Evolutionary conservation across 2,888 invertebrate species (phyloP).

Genomic region (Crossocerus cetratus): DNA sequence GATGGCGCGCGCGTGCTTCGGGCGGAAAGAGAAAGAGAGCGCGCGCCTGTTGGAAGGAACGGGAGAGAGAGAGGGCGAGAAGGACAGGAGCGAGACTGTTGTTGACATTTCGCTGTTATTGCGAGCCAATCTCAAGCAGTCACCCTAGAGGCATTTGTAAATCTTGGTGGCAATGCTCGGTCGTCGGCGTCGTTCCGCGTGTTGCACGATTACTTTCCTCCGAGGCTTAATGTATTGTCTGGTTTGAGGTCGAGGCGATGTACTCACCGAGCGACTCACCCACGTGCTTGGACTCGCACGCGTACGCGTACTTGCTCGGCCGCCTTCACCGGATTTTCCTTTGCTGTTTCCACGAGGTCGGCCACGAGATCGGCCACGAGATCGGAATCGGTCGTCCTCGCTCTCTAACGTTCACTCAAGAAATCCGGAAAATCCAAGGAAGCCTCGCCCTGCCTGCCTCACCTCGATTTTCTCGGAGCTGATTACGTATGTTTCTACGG

Average conservation of each 20-base stretch:
- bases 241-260: not conserved
- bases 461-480: too few species aligned
- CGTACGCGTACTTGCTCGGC: slow-evolving; percentile 16
- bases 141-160: slow-evolving; percentile 35
- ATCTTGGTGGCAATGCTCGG: slow-evolving; percentile 27
- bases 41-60: too few species aligned
- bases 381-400: too few species aligned
- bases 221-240: not conserved
- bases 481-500: too few species aligned
- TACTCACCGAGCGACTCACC: not conserved
- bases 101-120: slow-evolving; percentile 58
- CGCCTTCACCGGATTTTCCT: not conserved
- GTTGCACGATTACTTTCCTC: slow-evolving; percentile 33
- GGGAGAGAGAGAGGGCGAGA: not conserved
- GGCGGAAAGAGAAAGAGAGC: not conserved
- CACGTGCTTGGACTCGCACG: slow-evolving; percentile 7
- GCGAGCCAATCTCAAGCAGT: slow-evolving; percentile 51
- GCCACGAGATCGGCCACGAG: too few species aligned
- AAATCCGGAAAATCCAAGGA: too few species aligned
- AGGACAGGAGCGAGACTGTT: not conserved
- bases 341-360: not conserved
- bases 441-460: too few species aligned
- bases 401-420: too few species aligned
- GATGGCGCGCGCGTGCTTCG: not conserved
- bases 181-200: slow-evolving; percentile 28